These are phyloP conservation scores for Sphaeramia orbicularis DNA, from an alignment of 2,797 vertebrate species.

Conservation along the genomic window DNA sequence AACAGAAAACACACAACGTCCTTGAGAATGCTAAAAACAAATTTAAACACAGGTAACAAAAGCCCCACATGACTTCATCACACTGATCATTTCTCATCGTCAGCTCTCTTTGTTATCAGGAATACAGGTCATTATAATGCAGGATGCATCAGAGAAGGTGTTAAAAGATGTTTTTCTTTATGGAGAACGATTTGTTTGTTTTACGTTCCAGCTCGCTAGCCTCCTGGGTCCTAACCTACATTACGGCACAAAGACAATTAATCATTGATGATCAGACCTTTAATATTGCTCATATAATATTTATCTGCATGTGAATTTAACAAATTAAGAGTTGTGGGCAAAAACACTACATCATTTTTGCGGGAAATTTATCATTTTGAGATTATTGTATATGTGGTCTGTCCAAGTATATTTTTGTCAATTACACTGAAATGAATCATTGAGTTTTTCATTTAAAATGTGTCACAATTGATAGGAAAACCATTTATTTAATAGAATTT, in stretches of 20 bases:
- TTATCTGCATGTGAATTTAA: slow-evolving; percentile 59
- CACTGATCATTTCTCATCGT: slow-evolving; percentile 40
- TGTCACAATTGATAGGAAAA: neutral
- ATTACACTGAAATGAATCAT: neutral
- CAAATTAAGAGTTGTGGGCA: slow-evolving; percentile 34
- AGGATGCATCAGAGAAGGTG: slow-evolving; percentile 40
- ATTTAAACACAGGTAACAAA: slow-evolving; percentile 42
- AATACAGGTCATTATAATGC: slow-evolving; percentile 57
- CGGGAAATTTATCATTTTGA: neutral
- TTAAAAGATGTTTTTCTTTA: slow-evolving; percentile 71
- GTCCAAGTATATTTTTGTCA: slow-evolving; percentile 3
- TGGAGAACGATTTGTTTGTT: slow-evolving; percentile 80
- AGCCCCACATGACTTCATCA: slow-evolving; percentile 33
- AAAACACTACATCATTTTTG: slow-evolving; percentile 24
- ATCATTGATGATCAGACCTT: slow-evolving; percentile 84
- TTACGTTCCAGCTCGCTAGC: slow-evolving; percentile 54
- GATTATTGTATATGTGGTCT: neutral
- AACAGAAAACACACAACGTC: slow-evolving; percentile 33
- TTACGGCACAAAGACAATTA: slow-evolving; percentile 82
- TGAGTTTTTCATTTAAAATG: neutral
- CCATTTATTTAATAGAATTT: neutral
- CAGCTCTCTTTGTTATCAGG: slow-evolving; percentile 33
- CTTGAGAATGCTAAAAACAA: slow-evolving; percentile 47
- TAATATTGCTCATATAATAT: slow-evolving; percentile 79
- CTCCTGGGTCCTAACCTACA: slow-evolving; percentile 84